Evolutionary conservation across 2,797 vertebrate species (phyloP).

Genomic region (Rhinichthys osculus): DNA sequence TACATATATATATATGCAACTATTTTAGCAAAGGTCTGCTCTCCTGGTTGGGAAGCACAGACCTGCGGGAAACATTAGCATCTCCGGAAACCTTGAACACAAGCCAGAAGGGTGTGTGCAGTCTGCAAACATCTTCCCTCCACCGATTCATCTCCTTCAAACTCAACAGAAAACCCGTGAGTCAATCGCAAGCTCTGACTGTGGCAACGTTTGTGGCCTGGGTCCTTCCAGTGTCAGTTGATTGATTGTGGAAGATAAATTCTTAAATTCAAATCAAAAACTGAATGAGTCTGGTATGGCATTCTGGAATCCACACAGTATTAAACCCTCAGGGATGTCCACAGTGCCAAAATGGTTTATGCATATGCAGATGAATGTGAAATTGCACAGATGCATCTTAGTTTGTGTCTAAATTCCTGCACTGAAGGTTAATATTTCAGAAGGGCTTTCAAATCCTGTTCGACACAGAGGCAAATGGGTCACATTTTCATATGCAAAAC

Average conservation of each 20-base stretch:
- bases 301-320: neutral
- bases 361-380: neutral
- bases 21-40: slow-evolving; percentile 27
- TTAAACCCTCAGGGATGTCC: neutral
- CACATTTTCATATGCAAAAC: slow-evolving; percentile 66
- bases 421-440: slow-evolving; percentile 45
- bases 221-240: neutral
- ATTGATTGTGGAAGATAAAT: slow-evolving; percentile 13
- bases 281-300: neutral
- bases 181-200: slow-evolving; percentile 34
- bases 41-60: slow-evolving; percentile 53
- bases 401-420: slow-evolving; percentile 2
- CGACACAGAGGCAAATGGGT: slow-evolving; percentile 39
- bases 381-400: slow-evolving; percentile 20
- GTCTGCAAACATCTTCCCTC: slow-evolving; percentile 46
- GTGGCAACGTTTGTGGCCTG: slow-evolving; percentile 5
- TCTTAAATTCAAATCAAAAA: neutral
- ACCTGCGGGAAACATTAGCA: slow-evolving; percentile 56
- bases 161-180: slow-evolving; percentile 38
- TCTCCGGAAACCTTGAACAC: slow-evolving; percentile 57
- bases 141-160: slow-evolving; percentile 28
- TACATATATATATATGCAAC: neutral
- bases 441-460: slow-evolving; percentile 26
- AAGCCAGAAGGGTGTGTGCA: slow-evolving; percentile 53
- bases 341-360: neutral